Evolutionary conservation across 23 tunicate species (phyloP).

Genomic region (Ascidia mentula): DNA sequence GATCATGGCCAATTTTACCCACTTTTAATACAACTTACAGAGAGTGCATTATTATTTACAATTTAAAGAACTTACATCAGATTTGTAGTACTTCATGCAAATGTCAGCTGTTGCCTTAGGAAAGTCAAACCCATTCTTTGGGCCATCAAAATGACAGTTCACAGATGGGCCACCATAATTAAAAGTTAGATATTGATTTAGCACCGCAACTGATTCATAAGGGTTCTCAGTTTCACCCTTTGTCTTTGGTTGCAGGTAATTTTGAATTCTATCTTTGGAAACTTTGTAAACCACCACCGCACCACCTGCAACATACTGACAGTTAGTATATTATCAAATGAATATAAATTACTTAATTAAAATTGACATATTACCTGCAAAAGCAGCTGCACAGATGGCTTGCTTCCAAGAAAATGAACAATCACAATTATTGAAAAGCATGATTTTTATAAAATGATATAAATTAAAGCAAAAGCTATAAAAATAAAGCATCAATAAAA

Average conservation of each 20-base stretch:
- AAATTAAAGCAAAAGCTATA: no score
- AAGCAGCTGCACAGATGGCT: not conserved
- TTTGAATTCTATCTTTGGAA: conserved; percentile 13
- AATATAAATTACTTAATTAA: not conserved
- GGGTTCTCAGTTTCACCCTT: conserved; percentile 57
- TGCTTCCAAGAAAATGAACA: conserved; percentile 3
- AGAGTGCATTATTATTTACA: not conserved
- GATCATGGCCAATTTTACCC: not conserved
- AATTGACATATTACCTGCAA: not conserved
- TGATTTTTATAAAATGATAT: no score
- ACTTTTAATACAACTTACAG: not conserved
- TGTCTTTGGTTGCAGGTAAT: not conserved
- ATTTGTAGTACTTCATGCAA: conserved; percentile 55
- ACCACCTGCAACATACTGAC: conserved; percentile 37
- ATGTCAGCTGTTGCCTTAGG: conserved; percentile 69
- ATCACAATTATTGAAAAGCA: not conserved
- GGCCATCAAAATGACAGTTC: conserved; percentile 69
- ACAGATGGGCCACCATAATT: conserved; percentile 84
- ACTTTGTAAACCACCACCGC: conserved; percentile 43
- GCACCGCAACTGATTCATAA: conserved; percentile 66
- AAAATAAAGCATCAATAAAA: no score
- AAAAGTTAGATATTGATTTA: conserved; percentile 71
- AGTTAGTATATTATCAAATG: not conserved
- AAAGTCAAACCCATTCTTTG: conserved; percentile 72
- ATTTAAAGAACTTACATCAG: conserved; percentile 43